Base-by-base conservation (phyloP, 2,113 vertebrate genomes). In the Apteryx owenii region DNA sequence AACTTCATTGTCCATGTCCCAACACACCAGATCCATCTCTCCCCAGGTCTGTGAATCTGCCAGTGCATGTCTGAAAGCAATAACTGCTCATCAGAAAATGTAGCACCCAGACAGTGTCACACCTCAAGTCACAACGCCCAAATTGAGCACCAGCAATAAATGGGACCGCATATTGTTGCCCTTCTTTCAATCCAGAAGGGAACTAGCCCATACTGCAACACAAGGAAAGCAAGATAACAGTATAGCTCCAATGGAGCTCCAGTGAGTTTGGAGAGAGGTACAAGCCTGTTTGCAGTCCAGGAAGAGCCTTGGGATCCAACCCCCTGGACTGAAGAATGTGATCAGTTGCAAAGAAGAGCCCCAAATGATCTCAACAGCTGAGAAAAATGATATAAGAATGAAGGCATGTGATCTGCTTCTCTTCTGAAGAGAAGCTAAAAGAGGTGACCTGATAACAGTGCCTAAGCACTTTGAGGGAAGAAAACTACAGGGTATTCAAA, bases 161-260 rank as follows among this genome's bases (percentile, higher is more conserved):
- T 0, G 0, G 23, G 40, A 53, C 20, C 42, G 40, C 38, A 23
- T 17, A 8, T n/a, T 2, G 0, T 56, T n/a, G 44, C 44, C 48
- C n/a, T 71, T 36, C 60, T 73, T 48, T 51, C 44, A 11, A 9
- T 53, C 44, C 69, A 36, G 61, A 40, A 65, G 22, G 64, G 40
- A 85, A 42, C 0, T 21, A n/a, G 42, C 31, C 38, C 78, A 26
- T 2, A 0, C 9, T 54, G 61, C 22, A 31, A 22, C 38, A 50
- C 25, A 65, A 40, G 25, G 64, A 62, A 84, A 42, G 50, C 33
- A 50, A 40, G 31, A 40, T 36, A 14, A 15, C 3, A 23, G 53
- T 7, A 36, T 8, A 3, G 4, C 23, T 76, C 19, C 36, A 15
- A 22, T 6, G 64, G 29, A 61, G 51, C 60, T 54, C 40, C 61